Evolutionary conservation across 2,888 invertebrate genomes (phyloP).

Genomic region (Sinelater perroti): DNA sequence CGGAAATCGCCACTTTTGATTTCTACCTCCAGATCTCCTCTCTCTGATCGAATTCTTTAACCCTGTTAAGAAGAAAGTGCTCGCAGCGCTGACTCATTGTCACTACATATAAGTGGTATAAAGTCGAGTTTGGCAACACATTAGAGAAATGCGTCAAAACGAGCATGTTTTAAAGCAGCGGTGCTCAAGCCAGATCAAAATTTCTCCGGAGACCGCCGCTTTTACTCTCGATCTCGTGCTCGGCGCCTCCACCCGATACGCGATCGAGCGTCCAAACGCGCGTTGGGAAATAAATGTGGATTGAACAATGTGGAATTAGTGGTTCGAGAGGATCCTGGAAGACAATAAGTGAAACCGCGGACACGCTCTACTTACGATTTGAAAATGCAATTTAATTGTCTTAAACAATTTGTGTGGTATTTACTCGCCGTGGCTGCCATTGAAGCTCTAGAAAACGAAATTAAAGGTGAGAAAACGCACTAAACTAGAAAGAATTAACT

Average conservation of each 20-base stretch:
- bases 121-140: constrained; percentile 30
- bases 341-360: constrained; percentile 46
- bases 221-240: constrained; percentile 37
- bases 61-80: constrained; percentile 47
- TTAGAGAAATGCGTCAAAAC: constrained; percentile 48
- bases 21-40: constrained; percentile 40
- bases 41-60: constrained; percentile 38
- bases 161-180: constrained; percentile 41
- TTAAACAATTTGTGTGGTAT: constrained; percentile 53
- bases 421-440: constrained; percentile 48
- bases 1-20: constrained; percentile 45
- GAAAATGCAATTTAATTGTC: constrained; percentile 57
- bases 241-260: not conserved
- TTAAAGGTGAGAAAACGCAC: constrained; percentile 52
- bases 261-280: not conserved
- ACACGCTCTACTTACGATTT: constrained; percentile 54
- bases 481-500: constrained; percentile 1
- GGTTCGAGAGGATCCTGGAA: constrained; percentile 23
- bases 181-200: constrained; percentile 56
- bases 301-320: constrained; percentile 9
- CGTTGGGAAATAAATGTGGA: too few relatives aligned
- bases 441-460: constrained; percentile 56
- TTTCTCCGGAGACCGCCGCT: constrained; percentile 53
- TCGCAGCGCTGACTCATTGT: constrained; percentile 39
- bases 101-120: constrained; percentile 17